A percentile compares a stretch with the other conserved stretches of the same genome.
Evolutionary conservation across 2,797 vertebrate genomes (phyloP).

Genomic region (Manis pentadactyla): DNA sequence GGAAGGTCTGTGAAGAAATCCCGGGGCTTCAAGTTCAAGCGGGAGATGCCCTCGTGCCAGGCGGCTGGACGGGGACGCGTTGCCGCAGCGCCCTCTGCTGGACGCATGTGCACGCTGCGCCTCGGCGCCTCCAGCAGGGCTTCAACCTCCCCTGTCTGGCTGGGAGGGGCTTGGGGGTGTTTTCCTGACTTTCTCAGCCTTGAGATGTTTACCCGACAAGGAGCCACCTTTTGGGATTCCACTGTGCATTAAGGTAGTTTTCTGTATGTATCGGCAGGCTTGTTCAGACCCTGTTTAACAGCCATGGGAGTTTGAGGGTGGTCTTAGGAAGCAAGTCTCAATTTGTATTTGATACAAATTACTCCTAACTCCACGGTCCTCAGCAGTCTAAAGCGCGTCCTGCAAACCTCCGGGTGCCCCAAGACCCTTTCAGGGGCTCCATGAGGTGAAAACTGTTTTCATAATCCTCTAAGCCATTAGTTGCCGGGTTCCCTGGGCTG

Average conservation of each 20-base stretch:
- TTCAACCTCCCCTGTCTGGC: background rate
- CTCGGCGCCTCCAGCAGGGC: background rate
- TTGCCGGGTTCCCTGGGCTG: too few species aligned
- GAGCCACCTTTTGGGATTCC: background rate
- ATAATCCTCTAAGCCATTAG: background rate
- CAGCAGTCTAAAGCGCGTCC: background rate
- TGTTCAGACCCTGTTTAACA: background rate
- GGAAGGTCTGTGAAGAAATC: background rate
- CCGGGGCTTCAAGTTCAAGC: background rate
- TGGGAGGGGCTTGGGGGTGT: rapidly evolving
- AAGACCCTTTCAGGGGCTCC: background rate
- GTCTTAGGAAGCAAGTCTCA: background rate
- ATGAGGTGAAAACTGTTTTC: background rate
- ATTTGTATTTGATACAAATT: background rate
- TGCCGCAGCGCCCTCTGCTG: background rate
- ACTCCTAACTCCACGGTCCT: background rate
- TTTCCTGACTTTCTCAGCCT: background rate
- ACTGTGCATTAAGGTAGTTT: background rate
- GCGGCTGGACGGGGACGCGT: background rate
- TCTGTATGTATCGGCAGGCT: background rate
- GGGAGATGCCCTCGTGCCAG: background rate
- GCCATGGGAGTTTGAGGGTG: background rate
- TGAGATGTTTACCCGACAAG: background rate
- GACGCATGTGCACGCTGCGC: background rate
- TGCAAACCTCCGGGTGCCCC: background rate